Evolutionary conservation across 2,797 vertebrate genomes (phyloP), one percentile per base, ranked within the genome.

Genomic region (Falco rusticolus): DNA sequence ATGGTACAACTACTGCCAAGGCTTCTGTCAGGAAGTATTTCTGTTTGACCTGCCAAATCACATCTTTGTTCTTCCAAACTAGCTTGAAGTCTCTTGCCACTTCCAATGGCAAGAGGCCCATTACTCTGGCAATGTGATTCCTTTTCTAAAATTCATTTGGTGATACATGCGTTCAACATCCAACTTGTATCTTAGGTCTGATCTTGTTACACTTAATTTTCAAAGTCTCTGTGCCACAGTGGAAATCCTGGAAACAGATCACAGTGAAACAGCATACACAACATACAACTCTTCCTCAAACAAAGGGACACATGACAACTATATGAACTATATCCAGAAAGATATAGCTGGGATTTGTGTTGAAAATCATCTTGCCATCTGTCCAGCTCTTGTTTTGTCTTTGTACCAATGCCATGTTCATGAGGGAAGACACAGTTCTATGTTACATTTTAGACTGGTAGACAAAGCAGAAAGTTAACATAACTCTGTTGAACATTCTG

Each of bases 21-120:
- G 89, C 53, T 94, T 94, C 70, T 93, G 77, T 72, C 93, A 87
- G 66, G 66, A 93, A 90, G 28, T 16, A 61, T 60, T 88, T 87
- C 84, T 79, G 59, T 77, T 33, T 92, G 85, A 93, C 57, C 83
- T 94, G 85, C 63, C 90, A 94, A 82, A 84, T 50, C 1, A 9
- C 41, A 31, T 63, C 28, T 76, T 85, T 82, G 48, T 29, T 94
- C 54, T 59, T 89, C 63, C 87, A 90, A 76, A 86, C 24, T 34
- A 88, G 51, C 25, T 64, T 31, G 24, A 87, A 94, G 37, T 37
- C 37, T 37, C 37, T 37, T 37, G 37, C 37, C 37, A 37, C 37
- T 37, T 37, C 18, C 51, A 84, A 60, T 6, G 19, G 59, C 74
- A 90, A 77, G 34, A 63, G 6, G 48, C 45, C 33, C 0, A 0